A percentile compares a stretch with the other conserved stretches of the same genome.
Evolutionary conservation across 2,888 invertebrate genomes (phyloP).

Genomic region (Corbicula japonica): DNA sequence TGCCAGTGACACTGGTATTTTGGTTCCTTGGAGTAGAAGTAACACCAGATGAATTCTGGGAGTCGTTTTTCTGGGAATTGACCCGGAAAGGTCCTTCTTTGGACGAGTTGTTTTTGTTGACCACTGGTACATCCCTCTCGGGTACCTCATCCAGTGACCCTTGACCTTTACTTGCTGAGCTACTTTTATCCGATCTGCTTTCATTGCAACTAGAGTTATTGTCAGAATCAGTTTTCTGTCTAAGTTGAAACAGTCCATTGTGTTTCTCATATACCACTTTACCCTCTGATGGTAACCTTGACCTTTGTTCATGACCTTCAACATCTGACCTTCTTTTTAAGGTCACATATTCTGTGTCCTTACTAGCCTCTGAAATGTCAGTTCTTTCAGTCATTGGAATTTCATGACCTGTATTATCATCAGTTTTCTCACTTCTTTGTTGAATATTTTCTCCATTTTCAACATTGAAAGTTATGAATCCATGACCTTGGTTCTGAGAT

Average conservation of each 20-base stretch:
- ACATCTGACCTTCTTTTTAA: constrained; percentile 51
- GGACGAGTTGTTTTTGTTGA: neutral
- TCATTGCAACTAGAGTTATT: constrained; percentile 26
- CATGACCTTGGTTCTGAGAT: constrained; percentile 5
- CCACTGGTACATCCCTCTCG: constrained; percentile 45
- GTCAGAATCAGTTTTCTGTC: constrained; percentile 14
- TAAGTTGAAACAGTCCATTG: constrained; percentile 69
- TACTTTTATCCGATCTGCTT: constrained; percentile 34
- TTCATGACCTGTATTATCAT: constrained; percentile 10
- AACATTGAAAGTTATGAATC: too few species aligned
- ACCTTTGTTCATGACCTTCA: constrained; percentile 11
- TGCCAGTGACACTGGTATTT: constrained; percentile 44
- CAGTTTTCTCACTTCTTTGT: neutral
- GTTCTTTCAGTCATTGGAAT: constrained; percentile 41
- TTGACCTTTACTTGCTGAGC: constrained; percentile 8
- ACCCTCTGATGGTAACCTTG: constrained; percentile 7
- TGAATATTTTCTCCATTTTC: too few species aligned
- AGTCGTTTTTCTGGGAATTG: constrained; percentile 34
- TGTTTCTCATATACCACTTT: constrained; percentile 57
- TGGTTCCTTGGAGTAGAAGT: constrained; percentile 53
- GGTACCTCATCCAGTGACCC: constrained; percentile 54
- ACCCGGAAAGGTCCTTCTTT: constrained; percentile 47
- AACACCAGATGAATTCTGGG: constrained; percentile 54
- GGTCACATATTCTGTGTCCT: constrained; percentile 64
- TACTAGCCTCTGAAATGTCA: constrained; percentile 54